phyloP scores from a whole-genome alignment of 2,113 vertebrate genomes.

The Dinomys branickii region DNA sequence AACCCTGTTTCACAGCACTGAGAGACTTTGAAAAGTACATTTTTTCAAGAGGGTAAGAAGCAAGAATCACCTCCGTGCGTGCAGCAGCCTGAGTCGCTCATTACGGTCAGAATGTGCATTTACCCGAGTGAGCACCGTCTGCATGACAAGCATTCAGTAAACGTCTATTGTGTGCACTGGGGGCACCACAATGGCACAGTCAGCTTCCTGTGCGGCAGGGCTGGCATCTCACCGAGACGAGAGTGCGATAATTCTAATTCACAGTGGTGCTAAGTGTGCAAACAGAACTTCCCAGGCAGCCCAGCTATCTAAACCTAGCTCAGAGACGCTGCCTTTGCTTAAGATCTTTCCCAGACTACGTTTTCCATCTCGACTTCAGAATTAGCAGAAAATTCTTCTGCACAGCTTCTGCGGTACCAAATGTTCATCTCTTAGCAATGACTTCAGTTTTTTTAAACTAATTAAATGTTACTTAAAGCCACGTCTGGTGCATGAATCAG shows the following conservation, averaged over 20 bases:
- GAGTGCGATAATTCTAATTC: conserved; percentile 21
- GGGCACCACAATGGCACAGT: neutral
- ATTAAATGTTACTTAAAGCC: conserved; percentile 42
- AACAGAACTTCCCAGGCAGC: neutral
- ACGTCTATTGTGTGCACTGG: conserved; percentile 16
- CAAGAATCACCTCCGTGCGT: neutral
- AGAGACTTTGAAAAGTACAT: conserved; percentile 38
- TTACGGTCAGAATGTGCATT: conserved; percentile 37
- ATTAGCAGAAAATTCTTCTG: neutral
- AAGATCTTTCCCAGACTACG: neutral
- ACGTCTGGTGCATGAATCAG: conserved; percentile 51
- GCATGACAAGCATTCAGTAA: conserved; percentile 51
- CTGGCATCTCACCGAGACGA: neutral
- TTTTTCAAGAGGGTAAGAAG: conserved; percentile 36
- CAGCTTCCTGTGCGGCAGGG: neutral
- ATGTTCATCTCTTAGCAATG: neutral
- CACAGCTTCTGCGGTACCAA: neutral
- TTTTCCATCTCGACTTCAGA: conserved; percentile 39
- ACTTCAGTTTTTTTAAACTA: conserved; percentile 33
- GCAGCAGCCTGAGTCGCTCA: neutral
- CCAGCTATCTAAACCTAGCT: neutral
- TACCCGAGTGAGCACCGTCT: conserved; percentile 54
- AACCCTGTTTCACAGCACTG: neutral
- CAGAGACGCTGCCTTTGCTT: neutral
- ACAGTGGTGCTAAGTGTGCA: neutral